Base-by-base conservation (phyloP, 2,113 vertebrate genomes). In the Bubo bubo region DNA sequence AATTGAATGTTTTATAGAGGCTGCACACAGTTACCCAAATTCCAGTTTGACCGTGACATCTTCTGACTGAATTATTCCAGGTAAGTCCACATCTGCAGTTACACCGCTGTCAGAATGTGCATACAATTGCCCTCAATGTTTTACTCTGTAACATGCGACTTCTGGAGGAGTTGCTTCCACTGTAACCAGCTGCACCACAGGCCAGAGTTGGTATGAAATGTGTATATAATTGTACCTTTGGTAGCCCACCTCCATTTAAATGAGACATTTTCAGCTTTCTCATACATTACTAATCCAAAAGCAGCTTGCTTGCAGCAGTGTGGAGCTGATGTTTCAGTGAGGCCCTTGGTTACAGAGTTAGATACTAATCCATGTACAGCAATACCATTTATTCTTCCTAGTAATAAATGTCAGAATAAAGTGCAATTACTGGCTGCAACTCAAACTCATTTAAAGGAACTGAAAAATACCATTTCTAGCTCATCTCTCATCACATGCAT, bases 101-200 rank as follows among this genome's bases (percentile, higher is more conserved):
- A 24, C 15, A 2, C 12, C 8, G 1, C 8, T 34, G 13, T 18
- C 21, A 30, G 41, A 45, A 7, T 10, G 19, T 19, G 22, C 3
- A 1, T 34, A 8, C 14, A 15, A 0, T 34, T 63, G 35, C 19
- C 64, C n/a, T 37, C 11, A 43, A 1, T 32, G 0, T 16, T 27
- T 39, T 37, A 10, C 53, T 73, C 30, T 1, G 1, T 45, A 14
- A 49, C 13, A 1, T 32, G 4, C 0, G 2, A 5, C 47, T 49
- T 24, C 27, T 19, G 8, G 32, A 17, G 74, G 56, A 32, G 20
- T 20, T 34, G 3, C 73, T 55, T 23, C 63, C 8, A 4, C 52
- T 80, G 26, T 28, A 52, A 30, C 35, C 23, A 8, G 15, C 20
- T 32, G 16, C 13, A 19, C n/a, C 58, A 6, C 37, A 27, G 68